These are phyloP conservation scores for Tetropium fuscum DNA, from an alignment of 2,888 invertebrate genomes.

Conservation along the genomic window DNA sequence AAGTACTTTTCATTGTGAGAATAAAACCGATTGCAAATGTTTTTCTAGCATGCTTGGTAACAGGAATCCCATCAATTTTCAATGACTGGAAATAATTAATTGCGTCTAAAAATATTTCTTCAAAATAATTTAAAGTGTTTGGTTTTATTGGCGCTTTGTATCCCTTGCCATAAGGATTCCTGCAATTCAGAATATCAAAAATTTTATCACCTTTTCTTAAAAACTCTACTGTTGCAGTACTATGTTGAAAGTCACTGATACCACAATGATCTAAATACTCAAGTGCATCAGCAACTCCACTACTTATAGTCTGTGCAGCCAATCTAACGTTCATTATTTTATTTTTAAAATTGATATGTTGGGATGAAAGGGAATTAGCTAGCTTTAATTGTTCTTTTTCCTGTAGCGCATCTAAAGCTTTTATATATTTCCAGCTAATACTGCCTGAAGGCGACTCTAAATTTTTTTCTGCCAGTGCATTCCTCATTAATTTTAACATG, in stretches of 20 bases:
- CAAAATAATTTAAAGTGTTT: conserved; percentile 30
- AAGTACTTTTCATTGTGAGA: conserved; percentile 33
- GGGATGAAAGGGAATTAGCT: conserved; percentile 40
- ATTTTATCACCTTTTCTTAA: conserved; percentile 37
- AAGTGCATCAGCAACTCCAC: conserved; percentile 29
- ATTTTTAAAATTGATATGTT: conserved; percentile 42
- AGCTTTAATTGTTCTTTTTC: conserved; percentile 36
- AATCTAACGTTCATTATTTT: conserved; percentile 44
- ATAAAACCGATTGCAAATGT: conserved; percentile 45
- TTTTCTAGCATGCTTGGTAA: conserved; percentile 33
- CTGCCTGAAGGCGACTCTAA: conserved; percentile 26
- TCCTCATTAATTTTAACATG: conserved; percentile 38
- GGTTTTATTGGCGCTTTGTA: conserved; percentile 41
- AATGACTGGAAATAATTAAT: conserved; percentile 29
- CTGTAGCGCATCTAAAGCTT: conserved; percentile 36
- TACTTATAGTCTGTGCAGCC: conserved; percentile 35
- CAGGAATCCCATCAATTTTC: conserved; percentile 33
- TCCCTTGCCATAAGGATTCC: conserved; percentile 42
- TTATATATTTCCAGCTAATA: conserved; percentile 33
- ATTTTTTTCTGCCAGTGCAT: conserved; percentile 37
- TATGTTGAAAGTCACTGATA: conserved; percentile 30
- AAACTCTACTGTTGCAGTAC: conserved; percentile 42
- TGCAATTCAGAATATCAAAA: conserved; percentile 44
- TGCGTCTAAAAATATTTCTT: conserved; percentile 28
- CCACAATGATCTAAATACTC: conserved; percentile 19